Percentiles rank a stretch among this genome's conserved stretches.
phyloP scores from a whole-genome alignment of 2,888 invertebrate genomes.

The Theretra japonica region DNA sequence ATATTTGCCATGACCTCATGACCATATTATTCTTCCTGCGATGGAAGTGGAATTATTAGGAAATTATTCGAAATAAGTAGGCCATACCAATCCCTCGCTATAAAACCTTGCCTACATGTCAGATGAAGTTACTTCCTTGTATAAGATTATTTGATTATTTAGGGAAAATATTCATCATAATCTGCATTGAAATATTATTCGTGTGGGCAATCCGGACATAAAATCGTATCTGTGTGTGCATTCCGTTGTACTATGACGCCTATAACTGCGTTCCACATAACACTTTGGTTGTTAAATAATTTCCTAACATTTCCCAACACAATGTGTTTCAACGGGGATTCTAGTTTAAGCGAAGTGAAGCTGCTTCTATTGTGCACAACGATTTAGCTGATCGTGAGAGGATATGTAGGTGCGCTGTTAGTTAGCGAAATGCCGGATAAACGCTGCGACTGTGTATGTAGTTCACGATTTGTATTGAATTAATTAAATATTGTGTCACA shows the following conservation, averaged over 20 bases:
- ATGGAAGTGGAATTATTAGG: no score
- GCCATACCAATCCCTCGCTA: no score
- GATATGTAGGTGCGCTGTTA: conserved; percentile 45
- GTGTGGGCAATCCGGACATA: background rate
- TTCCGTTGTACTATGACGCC: conserved; percentile 2
- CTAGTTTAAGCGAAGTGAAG: conserved; percentile 54
- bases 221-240: background rate
- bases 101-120: no score
- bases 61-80: no score
- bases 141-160: no score
- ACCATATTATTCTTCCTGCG: no score
- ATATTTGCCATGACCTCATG: no score
- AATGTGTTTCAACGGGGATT: conserved; percentile 51
- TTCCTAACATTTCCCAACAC: conserved; percentile 40
- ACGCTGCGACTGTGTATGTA: background rate
- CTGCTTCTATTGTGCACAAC: conserved; percentile 62
- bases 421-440: conserved; percentile 22
- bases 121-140: no score
- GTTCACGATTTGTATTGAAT: background rate
- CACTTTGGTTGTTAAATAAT: conserved; percentile 25
- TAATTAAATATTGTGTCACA: background rate
- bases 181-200: no score
- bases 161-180: no score
- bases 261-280: background rate
- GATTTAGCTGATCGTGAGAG: conserved; percentile 72